Conservation (phyloP, 1,140 invertebrate genomes). For the Bombus sylvicola region DNA sequence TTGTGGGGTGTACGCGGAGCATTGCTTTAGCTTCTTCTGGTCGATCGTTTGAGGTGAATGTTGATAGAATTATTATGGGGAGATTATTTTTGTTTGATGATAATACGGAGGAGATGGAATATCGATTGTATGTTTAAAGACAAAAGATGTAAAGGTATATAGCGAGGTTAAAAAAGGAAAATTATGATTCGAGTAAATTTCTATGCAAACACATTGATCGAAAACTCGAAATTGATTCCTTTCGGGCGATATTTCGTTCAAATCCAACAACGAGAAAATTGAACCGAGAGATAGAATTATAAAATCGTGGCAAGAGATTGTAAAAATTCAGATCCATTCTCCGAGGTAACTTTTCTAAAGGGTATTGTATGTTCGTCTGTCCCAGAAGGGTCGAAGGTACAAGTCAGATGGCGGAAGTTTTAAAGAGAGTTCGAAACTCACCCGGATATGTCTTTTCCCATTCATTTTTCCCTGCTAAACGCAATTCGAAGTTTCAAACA, state of each 20-base stretch:
- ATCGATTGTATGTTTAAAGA: background rate
- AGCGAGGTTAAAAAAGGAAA: background rate
- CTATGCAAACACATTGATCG: background rate
- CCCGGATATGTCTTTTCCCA: background rate
- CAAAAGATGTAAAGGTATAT: background rate
- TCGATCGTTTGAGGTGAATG: background rate
- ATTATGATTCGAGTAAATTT: background rate
- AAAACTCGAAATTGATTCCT: background rate
- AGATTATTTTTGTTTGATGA: background rate
- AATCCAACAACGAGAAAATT: background rate
- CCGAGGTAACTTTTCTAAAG: background rate
- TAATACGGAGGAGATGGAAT: background rate
- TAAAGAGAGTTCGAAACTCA: background rate
- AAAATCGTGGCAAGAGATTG: background rate
- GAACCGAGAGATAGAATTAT: background rate
- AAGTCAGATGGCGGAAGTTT: slow-evolving; percentile 19
- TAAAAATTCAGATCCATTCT: slow-evolving; percentile 1
- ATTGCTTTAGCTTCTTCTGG: background rate
- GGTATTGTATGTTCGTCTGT: background rate
- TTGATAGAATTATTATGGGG: slow-evolving; percentile 4
- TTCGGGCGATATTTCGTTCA: background rate
- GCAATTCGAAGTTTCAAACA: slow-evolving; percentile 9
- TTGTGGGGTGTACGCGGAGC: background rate
- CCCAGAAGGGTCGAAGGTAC: slow-evolving; percentile 5
- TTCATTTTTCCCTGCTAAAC: slow-evolving; percentile 11